These are phyloP conservation scores for Ichneumoninae sp. DNA, from an alignment of 2,888 invertebrate genomes.

Conservation along the genomic window DNA sequence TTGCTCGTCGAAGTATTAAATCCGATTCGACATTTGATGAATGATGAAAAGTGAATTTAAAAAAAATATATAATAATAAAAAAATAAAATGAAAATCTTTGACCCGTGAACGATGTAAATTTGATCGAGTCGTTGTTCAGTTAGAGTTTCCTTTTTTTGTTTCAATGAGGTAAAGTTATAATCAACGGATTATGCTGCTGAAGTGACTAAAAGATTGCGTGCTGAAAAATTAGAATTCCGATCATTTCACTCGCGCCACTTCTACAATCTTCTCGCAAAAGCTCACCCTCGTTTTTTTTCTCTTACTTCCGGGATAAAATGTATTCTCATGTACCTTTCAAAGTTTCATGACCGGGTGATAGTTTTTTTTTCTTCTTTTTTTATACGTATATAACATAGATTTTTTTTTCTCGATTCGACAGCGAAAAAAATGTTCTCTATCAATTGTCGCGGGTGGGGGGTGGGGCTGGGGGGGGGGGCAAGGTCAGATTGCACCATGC, in stretches of 20 bases:
- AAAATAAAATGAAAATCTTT: conserved; percentile 6
- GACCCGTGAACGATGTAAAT: conserved; percentile 29
- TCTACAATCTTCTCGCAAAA: conserved; percentile 3
- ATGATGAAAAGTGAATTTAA: conserved; percentile 41
- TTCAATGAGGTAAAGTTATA: conserved; percentile 68
- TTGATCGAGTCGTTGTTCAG: conserved; percentile 27
- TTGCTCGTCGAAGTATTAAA: conserved; percentile 68
- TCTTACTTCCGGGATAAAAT: neutral
- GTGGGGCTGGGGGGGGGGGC: conserved; percentile 20
- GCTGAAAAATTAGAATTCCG: neutral
- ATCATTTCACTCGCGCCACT: neutral
- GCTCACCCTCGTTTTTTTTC: neutral
- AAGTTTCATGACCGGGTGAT: conserved; percentile 49
- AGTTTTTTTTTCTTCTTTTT: conserved; percentile 32
- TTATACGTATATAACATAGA: conserved; percentile 57
- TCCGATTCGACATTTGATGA: conserved; percentile 62
- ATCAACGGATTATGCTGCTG: conserved; percentile 83
- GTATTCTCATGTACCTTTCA: conserved; percentile 45
- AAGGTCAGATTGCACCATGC: conserved; percentile 68
- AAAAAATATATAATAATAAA: conserved; percentile 17
- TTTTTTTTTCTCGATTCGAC: conserved; percentile 45
- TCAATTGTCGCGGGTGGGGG: conserved; percentile 4
- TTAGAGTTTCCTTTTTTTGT: neutral
- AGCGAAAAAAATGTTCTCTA: conserved; percentile 19
- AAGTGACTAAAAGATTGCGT: conserved; percentile 31